These are phyloP conservation scores for Ptilorrhoa leucosticta DNA, from an alignment of 2,113 vertebrate genomes.

Conservation along the genomic window DNA sequence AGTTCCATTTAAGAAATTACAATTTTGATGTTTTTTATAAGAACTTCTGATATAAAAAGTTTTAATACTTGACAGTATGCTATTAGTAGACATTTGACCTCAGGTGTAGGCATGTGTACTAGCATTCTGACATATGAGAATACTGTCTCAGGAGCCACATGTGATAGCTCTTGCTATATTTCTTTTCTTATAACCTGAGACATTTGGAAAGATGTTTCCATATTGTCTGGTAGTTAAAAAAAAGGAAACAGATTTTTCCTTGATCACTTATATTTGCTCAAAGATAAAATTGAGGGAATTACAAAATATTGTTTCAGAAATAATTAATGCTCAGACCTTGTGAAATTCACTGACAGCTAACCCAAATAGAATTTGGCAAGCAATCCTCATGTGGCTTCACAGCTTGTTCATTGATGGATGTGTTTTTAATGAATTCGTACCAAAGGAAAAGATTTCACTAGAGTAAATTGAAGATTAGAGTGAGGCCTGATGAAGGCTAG, in stretches of 20 bases:
- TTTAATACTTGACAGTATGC: neutral
- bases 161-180: neutral
- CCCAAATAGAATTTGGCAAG: conserved; percentile 41
- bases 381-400: neutral
- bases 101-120: neutral
- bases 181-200: neutral
- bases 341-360: conserved; percentile 17
- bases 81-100: neutral
- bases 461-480: conserved; percentile 56
- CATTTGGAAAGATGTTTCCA: neutral
- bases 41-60: neutral
- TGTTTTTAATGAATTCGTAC: conserved; percentile 50
- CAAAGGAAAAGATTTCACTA: conserved; percentile 32
- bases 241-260: neutral
- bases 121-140: neutral
- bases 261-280: neutral
- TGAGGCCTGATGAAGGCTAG: conserved; percentile 25
- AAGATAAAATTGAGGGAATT: neutral
- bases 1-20: neutral
- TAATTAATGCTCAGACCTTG: conserved; percentile 2
- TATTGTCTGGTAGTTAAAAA: neutral
- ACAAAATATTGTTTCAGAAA: conserved; percentile 29
- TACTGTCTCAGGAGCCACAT: neutral
- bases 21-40: neutral
- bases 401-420: conserved; percentile 35